Evolutionary conservation across 2,797 vertebrate genomes (phyloP).

Genomic region (Gastrophryne carolinensis): DNA sequence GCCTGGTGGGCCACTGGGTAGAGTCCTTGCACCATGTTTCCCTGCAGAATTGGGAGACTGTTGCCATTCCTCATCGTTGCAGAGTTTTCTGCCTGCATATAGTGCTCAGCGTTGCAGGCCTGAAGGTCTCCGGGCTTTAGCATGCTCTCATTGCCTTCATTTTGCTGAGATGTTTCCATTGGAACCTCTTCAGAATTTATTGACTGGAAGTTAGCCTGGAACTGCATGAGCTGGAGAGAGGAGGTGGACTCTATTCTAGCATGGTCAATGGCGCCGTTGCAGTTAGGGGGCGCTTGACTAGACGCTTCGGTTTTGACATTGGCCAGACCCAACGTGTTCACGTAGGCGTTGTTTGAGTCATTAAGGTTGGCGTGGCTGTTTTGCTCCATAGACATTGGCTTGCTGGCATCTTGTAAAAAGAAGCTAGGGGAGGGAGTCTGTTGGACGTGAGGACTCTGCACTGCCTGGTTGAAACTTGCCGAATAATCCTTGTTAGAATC

Average conservation of each 20-base stretch:
- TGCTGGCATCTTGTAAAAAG: slow-evolving; percentile 92
- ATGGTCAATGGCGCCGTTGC: slow-evolving; percentile 81
- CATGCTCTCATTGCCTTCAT: slow-evolving; percentile 78
- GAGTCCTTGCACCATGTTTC: slow-evolving; percentile 90
- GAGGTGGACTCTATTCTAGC: slow-evolving; percentile 79
- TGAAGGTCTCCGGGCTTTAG: slow-evolving; percentile 91
- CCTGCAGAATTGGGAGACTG: slow-evolving; percentile 87
- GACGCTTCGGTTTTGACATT: slow-evolving; percentile 88
- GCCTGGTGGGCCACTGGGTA: slow-evolving; percentile 88
- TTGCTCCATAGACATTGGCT: slow-evolving; percentile 73
- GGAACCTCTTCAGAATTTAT: slow-evolving; percentile 88
- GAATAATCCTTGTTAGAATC: slow-evolving; percentile 95
- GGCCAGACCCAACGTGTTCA: slow-evolving; percentile 66
- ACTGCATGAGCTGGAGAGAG: slow-evolving; percentile 93
- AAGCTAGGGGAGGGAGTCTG: slow-evolving; percentile 95
- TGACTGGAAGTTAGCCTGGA: slow-evolving; percentile 87
- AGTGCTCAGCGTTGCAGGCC: slow-evolving; percentile 86
- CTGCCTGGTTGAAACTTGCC: slow-evolving; percentile 83
- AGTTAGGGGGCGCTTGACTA: slow-evolving; percentile 81
- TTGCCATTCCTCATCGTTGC: slow-evolving; percentile 69
- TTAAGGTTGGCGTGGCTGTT: slow-evolving; percentile 71
- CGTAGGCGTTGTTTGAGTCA: slow-evolving; percentile 72
- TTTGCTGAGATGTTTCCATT: slow-evolving; percentile 82
- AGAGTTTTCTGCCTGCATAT: slow-evolving; percentile 80
- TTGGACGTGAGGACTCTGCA: slow-evolving; percentile 90